Evolutionary conservation across 92 coral and sea anemone genomes (phyloP), one percentile per base, ranked within the genome.

Genomic region (Phenganax subtilis): DNA sequence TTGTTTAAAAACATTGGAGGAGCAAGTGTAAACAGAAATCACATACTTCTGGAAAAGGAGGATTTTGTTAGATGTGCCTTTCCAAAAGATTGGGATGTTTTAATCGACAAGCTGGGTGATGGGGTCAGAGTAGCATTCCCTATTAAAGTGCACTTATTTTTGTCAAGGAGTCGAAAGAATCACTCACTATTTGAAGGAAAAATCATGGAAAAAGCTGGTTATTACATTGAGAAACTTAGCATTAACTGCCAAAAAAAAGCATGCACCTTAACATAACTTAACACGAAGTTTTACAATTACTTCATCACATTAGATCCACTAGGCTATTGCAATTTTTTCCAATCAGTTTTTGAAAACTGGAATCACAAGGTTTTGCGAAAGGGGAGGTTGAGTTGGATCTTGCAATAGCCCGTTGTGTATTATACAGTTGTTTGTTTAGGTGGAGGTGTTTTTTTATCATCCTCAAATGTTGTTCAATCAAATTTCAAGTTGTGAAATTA

Each of bases 151-250:
- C 10, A 29, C 2, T 44, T 75, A 54, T 51, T 75, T 75, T 27
- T 75, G 63, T 75, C 67, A 55, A 75, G 66, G 56, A 75, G 81
- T 55, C 81, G 64, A 75, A 51, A 75, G 67, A 75, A 75, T 47
- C 76, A 71, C 55, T 9, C 76, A 8, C 54, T 71, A 29, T 11
- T 6, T 71, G 55, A 71, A 20, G 76, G 76, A 17, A 10, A 71
- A 71, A 71, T 71, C 76, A 17, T 30, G 55, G 54, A 71, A 71
- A 20, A 8, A 31, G 54, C 76, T 71, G 52, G 52, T 31, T 59
- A 59, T 59, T 25, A 14, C 51, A 71, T 71, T 71, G 76, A 71
- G 54, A 71, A 71, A 20, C 51, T 71, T 20, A 71, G 76, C 20
- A 71, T 71, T 10, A 30, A 47, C 51, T 71, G 20, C 51, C 54